phyloP scores from a whole-genome alignment of 2,888 invertebrate species.

The Aproaerema taeniolella region DNA sequence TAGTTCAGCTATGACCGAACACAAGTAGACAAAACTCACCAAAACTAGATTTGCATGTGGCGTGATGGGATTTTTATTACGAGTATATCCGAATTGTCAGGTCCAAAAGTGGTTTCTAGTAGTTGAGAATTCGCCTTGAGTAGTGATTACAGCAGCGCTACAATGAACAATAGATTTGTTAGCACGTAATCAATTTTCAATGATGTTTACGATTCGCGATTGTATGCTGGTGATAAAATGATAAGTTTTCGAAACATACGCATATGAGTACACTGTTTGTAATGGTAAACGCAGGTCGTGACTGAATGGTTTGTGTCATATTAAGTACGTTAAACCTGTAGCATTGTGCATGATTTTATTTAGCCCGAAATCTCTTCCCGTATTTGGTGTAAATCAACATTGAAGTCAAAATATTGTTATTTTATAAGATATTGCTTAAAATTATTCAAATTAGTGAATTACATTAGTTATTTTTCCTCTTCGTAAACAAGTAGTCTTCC shows the following conservation, averaged over 20 bases:
- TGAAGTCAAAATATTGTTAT: too few relatives aligned
- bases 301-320: background rate
- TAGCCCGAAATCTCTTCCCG: too few relatives aligned
- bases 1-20: background rate
- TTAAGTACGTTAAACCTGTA: too few relatives aligned
- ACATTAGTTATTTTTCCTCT: too few relatives aligned
- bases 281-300: background rate
- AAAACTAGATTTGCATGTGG: background rate
- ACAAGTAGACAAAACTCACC: background rate
- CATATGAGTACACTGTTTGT: background rate
- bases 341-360: too few relatives aligned
- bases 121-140: slow-evolving; percentile 11
- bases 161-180: slow-evolving; percentile 36
- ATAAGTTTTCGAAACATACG: slow-evolving; percentile 8
- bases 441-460: too few relatives aligned
- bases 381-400: too few relatives aligned
- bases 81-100: background rate
- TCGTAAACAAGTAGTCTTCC: too few relatives aligned
- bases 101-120: background rate
- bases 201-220: slow-evolving; percentile 25
- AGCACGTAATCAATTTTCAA: slow-evolving; percentile 32
- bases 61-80: background rate
- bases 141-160: slow-evolving; percentile 17
- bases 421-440: too few relatives aligned
- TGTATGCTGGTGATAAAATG: slow-evolving; percentile 13